Evolutionary conservation across 1,140 invertebrate genomes (phyloP).

Genomic region (Polyergus mexicanus): DNA sequence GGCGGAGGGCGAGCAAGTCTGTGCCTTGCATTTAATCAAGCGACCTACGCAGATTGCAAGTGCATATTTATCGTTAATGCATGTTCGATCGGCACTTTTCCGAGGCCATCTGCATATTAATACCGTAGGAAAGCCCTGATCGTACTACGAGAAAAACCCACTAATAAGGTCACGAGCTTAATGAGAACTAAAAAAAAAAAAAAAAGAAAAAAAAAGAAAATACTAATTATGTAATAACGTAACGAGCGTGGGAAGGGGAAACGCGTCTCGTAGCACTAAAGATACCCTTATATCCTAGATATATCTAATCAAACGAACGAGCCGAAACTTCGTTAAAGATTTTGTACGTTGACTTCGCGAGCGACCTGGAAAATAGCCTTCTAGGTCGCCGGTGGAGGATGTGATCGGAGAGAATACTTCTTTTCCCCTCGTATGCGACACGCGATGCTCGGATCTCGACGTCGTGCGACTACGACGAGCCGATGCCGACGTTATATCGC

Average conservation of each 20-base stretch:
- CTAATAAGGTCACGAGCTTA: slow-evolving; percentile 74
- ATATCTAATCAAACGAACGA: slow-evolving; percentile 63
- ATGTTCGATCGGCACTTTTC: slow-evolving; percentile 36
- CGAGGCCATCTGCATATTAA: slow-evolving; percentile 39
- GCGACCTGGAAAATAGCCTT: slow-evolving; percentile 15
- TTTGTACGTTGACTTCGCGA: slow-evolving; percentile 68
- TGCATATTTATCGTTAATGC: slow-evolving; percentile 41
- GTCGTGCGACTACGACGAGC: neutral
- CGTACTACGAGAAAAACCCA: slow-evolving; percentile 47
- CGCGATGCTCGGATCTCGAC: slow-evolving; percentile 33
- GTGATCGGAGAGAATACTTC: slow-evolving; percentile 39
- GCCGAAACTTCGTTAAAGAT: slow-evolving; percentile 68
- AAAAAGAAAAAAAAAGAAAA: slow-evolving; percentile 42
- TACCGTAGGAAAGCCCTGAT: slow-evolving; percentile 56
- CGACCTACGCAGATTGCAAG: slow-evolving; percentile 9
- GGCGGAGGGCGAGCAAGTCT: neutral
- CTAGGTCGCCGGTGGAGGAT: slow-evolving; percentile 33
- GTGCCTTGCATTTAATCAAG: slow-evolving; percentile 25
- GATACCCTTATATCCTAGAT: slow-evolving; percentile 47
- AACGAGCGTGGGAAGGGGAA: neutral
- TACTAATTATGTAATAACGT: slow-evolving; percentile 12
- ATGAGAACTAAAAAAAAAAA: slow-evolving; percentile 68
- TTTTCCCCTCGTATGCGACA: slow-evolving; percentile 55
- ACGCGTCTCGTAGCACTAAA: slow-evolving; percentile 46
- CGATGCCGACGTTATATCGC: slow-evolving; percentile 21